A percentile compares a stretch with the other conserved stretches of the same genome.
Evolutionary conservation across 2,888 invertebrate genomes (phyloP).

Genomic region (Archaeoteleia sp.): DNA sequence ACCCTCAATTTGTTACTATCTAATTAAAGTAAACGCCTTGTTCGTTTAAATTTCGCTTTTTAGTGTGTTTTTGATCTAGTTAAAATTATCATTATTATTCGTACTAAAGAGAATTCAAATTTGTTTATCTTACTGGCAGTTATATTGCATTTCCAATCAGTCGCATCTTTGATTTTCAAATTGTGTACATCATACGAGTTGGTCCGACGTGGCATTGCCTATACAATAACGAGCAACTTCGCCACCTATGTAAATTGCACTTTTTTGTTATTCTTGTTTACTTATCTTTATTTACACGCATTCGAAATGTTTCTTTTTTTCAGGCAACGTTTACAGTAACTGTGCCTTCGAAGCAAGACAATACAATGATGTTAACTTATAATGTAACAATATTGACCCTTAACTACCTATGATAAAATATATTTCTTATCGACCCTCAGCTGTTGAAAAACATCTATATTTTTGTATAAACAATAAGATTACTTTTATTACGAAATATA

Average conservation of each 20-base stretch:
- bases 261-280: constrained; percentile 35
- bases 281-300: constrained; percentile 35
- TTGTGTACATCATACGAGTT: constrained; percentile 9
- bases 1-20: constrained; percentile 14
- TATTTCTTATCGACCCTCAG: too few species aligned
- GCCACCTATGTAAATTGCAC: constrained; percentile 37
- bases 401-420: too few species aligned
- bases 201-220: constrained; percentile 14
- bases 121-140: constrained; percentile 62
- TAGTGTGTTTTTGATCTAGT: constrained; percentile 12
- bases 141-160: constrained; percentile 64
- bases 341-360: too few species aligned
- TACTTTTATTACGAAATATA: too few species aligned
- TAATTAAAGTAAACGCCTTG: constrained; percentile 5
- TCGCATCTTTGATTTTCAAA: constrained; percentile 58
- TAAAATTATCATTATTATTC: constrained; percentile 2
- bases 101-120: constrained; percentile 33
- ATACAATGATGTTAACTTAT: too few species aligned
- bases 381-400: too few species aligned
- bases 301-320: constrained; percentile 5
- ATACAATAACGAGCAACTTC: constrained; percentile 3
- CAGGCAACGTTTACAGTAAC: too few species aligned
- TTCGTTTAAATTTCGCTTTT: constrained; percentile 1
- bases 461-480: too few species aligned
- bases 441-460: too few species aligned